Evolutionary conservation across 2,113 vertebrate genomes (phyloP).

Genomic region (Mugil cephalus): DNA sequence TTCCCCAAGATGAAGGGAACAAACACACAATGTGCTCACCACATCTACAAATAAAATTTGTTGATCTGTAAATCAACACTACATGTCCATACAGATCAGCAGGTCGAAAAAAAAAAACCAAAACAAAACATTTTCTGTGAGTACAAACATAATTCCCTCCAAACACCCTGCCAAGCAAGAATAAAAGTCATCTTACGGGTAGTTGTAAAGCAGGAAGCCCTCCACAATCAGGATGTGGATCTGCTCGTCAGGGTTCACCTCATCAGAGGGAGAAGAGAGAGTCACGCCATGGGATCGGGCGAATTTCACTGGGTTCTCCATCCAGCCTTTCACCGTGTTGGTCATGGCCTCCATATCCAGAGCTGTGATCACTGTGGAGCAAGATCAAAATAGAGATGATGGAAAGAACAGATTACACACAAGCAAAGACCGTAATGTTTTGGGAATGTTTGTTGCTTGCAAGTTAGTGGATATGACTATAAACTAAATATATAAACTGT

Average conservation of each 20-base stretch:
- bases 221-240: slow-evolving; percentile 86
- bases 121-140: too few species aligned
- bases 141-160: too few species aligned
- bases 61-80: not conserved
- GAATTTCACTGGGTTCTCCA: slow-evolving; percentile 87
- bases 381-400: not conserved
- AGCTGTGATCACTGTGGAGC: slow-evolving; percentile 82
- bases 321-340: slow-evolving; percentile 85
- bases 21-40: not conserved
- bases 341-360: slow-evolving; percentile 89
- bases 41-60: not conserved
- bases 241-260: slow-evolving; percentile 67
- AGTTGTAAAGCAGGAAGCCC: slow-evolving; percentile 88
- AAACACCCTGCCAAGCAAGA: not conserved
- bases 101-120: too few species aligned
- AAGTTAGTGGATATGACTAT: slow-evolving; percentile 1
- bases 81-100: not conserved
- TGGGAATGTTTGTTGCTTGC: slow-evolving; percentile 11
- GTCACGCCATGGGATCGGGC: slow-evolving; percentile 85
- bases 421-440: slow-evolving; percentile 1
- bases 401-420: not conserved
- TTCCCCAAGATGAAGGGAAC: not conserved
- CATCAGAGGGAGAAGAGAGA: slow-evolving; percentile 55
- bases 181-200: slow-evolving; percentile 68
- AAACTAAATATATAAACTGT: not conserved